Percentiles rank a stretch among this genome's conserved stretches.
These are phyloP conservation scores for Scomber colias DNA, from an alignment of 2,113 vertebrate genomes.

Conservation along the genomic window DNA sequence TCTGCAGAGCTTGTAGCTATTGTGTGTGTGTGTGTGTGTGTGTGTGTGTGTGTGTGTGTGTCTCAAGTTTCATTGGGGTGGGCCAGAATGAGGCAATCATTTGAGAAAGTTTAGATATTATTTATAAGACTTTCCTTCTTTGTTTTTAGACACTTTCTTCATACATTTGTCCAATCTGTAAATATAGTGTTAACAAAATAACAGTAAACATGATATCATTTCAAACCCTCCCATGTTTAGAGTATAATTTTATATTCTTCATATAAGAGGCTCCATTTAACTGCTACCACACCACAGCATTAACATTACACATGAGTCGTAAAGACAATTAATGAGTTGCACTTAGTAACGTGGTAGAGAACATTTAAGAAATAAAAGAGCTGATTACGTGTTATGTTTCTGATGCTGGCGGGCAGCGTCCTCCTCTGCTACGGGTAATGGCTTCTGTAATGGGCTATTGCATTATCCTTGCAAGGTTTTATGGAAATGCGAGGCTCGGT, in stretches of 20 bases:
- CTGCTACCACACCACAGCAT: neutral
- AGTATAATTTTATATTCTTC: neutral
- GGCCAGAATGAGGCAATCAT: slow-evolving; percentile 37
- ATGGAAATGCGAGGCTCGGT: slow-evolving; percentile 45
- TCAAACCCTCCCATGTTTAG: neutral
- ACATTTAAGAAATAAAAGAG: slow-evolving; percentile 20
- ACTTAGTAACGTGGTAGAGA: slow-evolving; percentile 9
- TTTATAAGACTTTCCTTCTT: slow-evolving; percentile 6
- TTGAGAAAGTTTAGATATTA: neutral
- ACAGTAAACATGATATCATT: neutral
- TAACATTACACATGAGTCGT: slow-evolving; percentile 3
- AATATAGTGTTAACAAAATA: neutral
- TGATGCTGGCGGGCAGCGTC: slow-evolving; percentile 37
- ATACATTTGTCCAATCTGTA: neutral
- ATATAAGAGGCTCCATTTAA: neutral
- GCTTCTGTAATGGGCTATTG: slow-evolving; percentile 52
- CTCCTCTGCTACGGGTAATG: slow-evolving; percentile 40
- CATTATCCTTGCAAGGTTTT: slow-evolving; percentile 55
- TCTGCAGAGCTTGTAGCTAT: slow-evolving; percentile 15
- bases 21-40: neutral
- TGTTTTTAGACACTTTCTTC: neutral
- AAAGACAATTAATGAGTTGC: slow-evolving; percentile 27
- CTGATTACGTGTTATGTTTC: slow-evolving; percentile 41
- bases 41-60: neutral
- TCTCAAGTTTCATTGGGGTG: slow-evolving; percentile 6